A percentile compares a stretch with the other conserved stretches of the same genome.
Evolutionary conservation across 2,797 vertebrate species (phyloP).

Genomic region (Sebastes vulpes): DNA sequence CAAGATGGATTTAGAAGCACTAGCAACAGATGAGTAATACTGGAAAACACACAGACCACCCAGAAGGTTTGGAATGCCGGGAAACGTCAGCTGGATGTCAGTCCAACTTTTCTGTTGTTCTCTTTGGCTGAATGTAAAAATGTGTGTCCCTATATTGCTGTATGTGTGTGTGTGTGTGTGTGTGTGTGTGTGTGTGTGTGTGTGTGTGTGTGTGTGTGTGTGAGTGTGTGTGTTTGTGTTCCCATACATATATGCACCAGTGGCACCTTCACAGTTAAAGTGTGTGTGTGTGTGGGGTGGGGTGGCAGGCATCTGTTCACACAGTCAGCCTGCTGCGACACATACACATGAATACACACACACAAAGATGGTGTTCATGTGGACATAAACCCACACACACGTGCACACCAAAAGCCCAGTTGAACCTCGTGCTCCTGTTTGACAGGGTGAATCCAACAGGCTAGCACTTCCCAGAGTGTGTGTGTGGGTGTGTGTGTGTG

Average conservation of each 20-base stretch:
- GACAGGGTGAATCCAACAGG: slow-evolving; percentile 33
- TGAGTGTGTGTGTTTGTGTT: not conserved
- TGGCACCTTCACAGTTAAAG: too few relatives aligned
- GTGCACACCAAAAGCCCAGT: not conserved
- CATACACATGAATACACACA: too few relatives aligned
- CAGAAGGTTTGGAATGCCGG: not conserved
- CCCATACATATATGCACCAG: too few relatives aligned
- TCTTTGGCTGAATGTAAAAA: not conserved
- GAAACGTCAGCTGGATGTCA: not conserved
- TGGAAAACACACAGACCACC: slow-evolving; percentile 4
- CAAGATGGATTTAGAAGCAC: not conserved
- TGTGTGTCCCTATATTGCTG: not conserved
- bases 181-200: not conserved
- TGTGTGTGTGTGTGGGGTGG: too few relatives aligned
- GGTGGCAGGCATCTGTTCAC: too few relatives aligned
- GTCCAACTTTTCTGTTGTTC: not conserved
- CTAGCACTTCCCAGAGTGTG: not conserved
- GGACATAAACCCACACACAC: not conserved
- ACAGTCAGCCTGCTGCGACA: too few relatives aligned
- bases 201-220: too few relatives aligned
- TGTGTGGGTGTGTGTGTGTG: slow-evolving; percentile 5
- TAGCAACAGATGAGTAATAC: slow-evolving; percentile 8
- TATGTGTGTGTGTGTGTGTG: not conserved
- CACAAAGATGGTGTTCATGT: too few relatives aligned
- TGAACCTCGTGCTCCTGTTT: slow-evolving; percentile 12